Base-by-base conservation (phyloP, 2,888 invertebrate species). In the Hydraecia micacea region DNA sequence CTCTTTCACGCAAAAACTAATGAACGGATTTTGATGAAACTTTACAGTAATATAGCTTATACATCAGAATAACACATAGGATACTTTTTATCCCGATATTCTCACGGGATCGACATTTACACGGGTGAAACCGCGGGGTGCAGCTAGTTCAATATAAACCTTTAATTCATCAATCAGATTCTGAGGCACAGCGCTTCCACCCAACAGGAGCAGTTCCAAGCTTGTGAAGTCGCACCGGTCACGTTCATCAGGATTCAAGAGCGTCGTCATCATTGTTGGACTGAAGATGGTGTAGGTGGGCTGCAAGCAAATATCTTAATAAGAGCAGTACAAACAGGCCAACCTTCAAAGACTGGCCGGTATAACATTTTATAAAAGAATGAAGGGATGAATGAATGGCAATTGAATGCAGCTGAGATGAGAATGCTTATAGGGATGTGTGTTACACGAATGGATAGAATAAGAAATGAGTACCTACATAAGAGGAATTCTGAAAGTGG, bases 181-280 rank as follows among this genome's bases (percentile, higher is more conserved):
- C 3, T 88, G 85, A 0, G 91, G 91, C 0, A 94, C 92, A 4
- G 92, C 92, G 68, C 95, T 94, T 15, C 95, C 95, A 1, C 94
- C 95, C 8, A 92, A 75, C 73, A 91, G 75, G 11, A 95, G 84
- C 0, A 84, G 46, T 18, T 94, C 93, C 7, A 95, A 92, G 79
- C 92, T 88, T 0, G 93, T 90, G 77, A 95, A 93, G 83, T 95
- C 94, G 75, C 95, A 95, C 3, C 88, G 84, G 0, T 93, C 91
- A 0, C 91, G 85, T 5, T 91, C 90, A 3, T 87, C 91, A 5
- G 90, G 88, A 58, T 91, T 92, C 32, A 94, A 36, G 4, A 95
- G 88, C 0, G 90, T 90, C 0, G 91, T 89, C 90, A 94, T 90
- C 89, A 93, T 87, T 0, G 92, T 93, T 0, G 95, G 94, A 68